A percentile compares a stretch with the other conserved stretches of the same genome.
phyloP scores from a whole-genome alignment of 2,888 invertebrate genomes.

The Candidula unifasciata region DNA sequence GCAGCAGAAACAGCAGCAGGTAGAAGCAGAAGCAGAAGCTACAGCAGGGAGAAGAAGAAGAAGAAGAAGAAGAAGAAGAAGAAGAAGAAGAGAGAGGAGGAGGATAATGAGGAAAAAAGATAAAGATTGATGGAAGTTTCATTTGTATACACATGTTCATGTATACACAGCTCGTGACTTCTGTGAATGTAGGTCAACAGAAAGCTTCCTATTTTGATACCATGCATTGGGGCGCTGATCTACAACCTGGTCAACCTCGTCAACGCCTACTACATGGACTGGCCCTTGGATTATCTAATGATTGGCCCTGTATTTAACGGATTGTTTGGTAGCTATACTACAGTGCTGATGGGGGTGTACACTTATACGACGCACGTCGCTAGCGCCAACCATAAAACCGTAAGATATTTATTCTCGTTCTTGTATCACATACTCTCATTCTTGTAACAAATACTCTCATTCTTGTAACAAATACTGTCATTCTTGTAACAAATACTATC shows the following conservation, averaged over 20 bases:
- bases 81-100: too few relatives aligned
- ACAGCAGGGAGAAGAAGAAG: too few relatives aligned
- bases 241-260: constrained; percentile 62
- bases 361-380: constrained; percentile 90
- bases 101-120: too few relatives aligned
- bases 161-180: too few relatives aligned
- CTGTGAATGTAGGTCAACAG: constrained; percentile 70
- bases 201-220: constrained; percentile 78
- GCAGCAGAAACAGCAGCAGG: too few relatives aligned
- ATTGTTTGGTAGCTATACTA: constrained; percentile 78
- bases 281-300: constrained; percentile 63
- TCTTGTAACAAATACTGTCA: too few relatives aligned
- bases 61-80: too few relatives aligned
- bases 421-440: background rate
- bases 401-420: background rate
- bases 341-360: constrained; percentile 80
- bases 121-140: too few relatives aligned
- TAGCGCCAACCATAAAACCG: constrained; percentile 84
- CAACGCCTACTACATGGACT: constrained; percentile 62
- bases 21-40: too few relatives aligned
- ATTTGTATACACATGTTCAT: too few relatives aligned
- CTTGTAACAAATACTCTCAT: too few relatives aligned
- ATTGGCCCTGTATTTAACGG: constrained; percentile 77
- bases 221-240: constrained; percentile 77
- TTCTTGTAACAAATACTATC: too few relatives aligned